These are phyloP conservation scores for Daphoenositta chrysoptera DNA, from an alignment of 2,113 vertebrate genomes.

Conservation along the genomic window DNA sequence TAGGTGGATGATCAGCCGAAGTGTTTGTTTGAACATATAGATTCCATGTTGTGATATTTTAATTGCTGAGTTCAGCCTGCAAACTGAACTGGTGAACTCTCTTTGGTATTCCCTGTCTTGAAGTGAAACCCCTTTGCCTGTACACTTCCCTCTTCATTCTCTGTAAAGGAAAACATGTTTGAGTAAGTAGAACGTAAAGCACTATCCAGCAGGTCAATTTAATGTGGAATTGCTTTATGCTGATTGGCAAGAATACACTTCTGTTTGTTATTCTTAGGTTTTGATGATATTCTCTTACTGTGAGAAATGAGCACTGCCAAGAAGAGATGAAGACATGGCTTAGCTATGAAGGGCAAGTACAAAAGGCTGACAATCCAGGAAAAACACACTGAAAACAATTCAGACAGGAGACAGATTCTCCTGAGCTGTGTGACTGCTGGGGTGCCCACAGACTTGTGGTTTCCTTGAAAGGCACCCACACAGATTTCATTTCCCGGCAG, in stretches of 20 bases:
- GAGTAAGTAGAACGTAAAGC: background rate
- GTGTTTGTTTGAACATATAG: background rate
- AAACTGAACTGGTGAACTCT: background rate
- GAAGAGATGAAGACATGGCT: background rate
- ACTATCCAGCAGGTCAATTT: background rate
- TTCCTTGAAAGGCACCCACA: background rate
- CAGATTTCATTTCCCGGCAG: background rate
- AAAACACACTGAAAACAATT: background rate
- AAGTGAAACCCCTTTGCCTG: background rate
- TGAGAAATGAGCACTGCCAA: background rate
- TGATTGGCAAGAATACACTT: background rate
- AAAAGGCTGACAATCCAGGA: background rate
- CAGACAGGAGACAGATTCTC: background rate
- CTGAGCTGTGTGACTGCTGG: background rate
- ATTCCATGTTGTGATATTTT: background rate
- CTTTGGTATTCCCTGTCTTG: background rate
- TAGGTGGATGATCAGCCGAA: background rate
- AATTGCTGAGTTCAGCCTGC: background rate
- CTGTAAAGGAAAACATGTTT: background rate
- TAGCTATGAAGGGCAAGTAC: background rate
- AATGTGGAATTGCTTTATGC: background rate
- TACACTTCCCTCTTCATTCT: background rate
- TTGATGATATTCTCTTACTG: background rate
- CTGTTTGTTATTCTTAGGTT: background rate
- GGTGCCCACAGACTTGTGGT: background rate